These are phyloP conservation scores for Aphodius sticticus DNA, from an alignment of 2,888 invertebrate species.

Conservation along the genomic window DNA sequence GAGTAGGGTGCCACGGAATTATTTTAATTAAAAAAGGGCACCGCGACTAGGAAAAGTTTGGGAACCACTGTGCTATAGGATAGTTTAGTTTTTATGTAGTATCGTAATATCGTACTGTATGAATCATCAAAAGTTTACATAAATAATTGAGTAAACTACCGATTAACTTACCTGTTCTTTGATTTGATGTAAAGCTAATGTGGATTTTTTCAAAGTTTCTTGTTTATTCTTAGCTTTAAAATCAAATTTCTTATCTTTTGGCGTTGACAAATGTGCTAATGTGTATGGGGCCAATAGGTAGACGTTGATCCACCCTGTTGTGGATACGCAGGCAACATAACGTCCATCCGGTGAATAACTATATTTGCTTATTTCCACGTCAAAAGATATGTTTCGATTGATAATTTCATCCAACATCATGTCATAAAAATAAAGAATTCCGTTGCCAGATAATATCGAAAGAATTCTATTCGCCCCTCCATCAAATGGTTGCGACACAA, in stretches of 20 bases:
- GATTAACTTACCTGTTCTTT: slow-evolving; percentile 45
- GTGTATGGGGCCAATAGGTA: slow-evolving; percentile 50
- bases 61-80: no score
- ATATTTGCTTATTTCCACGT: slow-evolving; percentile 64
- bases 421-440: slow-evolving; percentile 65
- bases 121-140: no score
- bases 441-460: slow-evolving; percentile 66
- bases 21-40: no score
- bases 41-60: no score
- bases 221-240: slow-evolving; percentile 38
- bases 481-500: slow-evolving; percentile 70
- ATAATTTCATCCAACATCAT: slow-evolving; percentile 62
- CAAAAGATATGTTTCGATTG: slow-evolving; percentile 58
- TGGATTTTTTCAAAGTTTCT: slow-evolving; percentile 40
- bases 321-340: slow-evolving; percentile 66
- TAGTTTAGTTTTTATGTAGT: no score
- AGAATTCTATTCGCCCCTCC: slow-evolving; percentile 70
- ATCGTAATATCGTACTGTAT: no score
- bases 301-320: slow-evolving; percentile 67
- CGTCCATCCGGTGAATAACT: slow-evolving; percentile 65
- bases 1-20: no score
- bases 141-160: background rate
- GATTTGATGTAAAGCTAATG: slow-evolving; percentile 18
- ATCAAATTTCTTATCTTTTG: slow-evolving; percentile 34
- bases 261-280: background rate